phyloP scores from a whole-genome alignment of 2,797 vertebrate species.

The Calcarius lapponicus region DNA sequence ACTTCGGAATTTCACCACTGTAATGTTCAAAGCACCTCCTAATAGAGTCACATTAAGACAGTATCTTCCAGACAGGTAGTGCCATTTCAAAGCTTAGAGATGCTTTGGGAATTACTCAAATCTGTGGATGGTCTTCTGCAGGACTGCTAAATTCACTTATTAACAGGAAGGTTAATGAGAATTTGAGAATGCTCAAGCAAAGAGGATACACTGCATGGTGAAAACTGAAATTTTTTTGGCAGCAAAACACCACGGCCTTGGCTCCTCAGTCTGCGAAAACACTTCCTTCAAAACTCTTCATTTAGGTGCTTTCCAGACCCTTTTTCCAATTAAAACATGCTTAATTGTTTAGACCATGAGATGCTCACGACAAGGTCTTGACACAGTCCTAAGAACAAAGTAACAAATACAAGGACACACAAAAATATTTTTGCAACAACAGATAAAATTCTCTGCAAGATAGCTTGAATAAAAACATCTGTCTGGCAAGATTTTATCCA shows the following conservation, averaged over 20 bases:
- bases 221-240: neutral
- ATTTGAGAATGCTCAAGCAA: neutral
- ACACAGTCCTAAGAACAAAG: neutral
- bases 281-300: neutral
- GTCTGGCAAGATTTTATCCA: neutral
- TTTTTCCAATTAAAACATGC: neutral
- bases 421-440: neutral
- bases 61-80: neutral
- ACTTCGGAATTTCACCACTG: neutral
- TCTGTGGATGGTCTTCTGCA: neutral
- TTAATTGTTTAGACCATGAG: neutral
- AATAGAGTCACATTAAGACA: neutral
- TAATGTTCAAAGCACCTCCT: neutral
- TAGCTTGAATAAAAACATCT: neutral
- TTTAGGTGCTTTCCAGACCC: neutral
- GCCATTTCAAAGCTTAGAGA: neutral
- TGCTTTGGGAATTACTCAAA: neutral
- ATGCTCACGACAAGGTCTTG: neutral
- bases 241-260: neutral
- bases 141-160: neutral
- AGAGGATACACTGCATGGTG: neutral
- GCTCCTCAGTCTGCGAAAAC: neutral
- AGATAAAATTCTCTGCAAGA: neutral
- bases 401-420: neutral
- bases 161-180: neutral